Evolutionary conservation across 2,113 vertebrate genomes (phyloP).

Genomic region (Mustela nigripes): DNA sequence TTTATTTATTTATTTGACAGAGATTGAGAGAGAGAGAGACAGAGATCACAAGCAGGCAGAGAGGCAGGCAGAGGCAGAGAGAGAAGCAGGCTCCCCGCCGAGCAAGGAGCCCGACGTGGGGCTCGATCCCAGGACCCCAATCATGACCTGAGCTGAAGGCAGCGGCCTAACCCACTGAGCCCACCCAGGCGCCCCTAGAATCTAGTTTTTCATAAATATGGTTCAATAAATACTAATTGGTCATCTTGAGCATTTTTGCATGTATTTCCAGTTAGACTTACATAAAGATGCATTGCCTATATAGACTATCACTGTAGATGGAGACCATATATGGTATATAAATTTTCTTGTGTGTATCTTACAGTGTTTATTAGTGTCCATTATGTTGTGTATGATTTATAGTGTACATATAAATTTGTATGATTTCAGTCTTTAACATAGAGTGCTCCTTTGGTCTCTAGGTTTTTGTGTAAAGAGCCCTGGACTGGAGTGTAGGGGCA

Average conservation of each 20-base stretch:
- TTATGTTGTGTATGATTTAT: not conserved
- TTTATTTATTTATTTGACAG: too few relatives aligned
- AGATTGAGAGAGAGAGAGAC: too few relatives aligned
- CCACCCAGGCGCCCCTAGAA: not conserved
- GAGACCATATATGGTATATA: not conserved
- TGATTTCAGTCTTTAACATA: not conserved
- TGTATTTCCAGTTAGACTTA: constrained; percentile 33
- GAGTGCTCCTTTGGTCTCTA: not conserved
- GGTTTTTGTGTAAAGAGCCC: not conserved
- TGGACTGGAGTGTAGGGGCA: not conserved
- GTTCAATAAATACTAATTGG: not conserved
- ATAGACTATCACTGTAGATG: not conserved
- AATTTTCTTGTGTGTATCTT: not conserved
- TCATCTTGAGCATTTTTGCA: not conserved
- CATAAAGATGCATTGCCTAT: not conserved
- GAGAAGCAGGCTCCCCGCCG: too few relatives aligned
- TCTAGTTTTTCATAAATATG: not conserved
- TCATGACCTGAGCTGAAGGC: too few relatives aligned
- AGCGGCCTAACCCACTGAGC: too few relatives aligned
- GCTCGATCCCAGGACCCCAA: too few relatives aligned
- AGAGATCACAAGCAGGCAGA: too few relatives aligned
- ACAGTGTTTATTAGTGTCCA: not conserved
- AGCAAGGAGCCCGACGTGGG: too few relatives aligned
- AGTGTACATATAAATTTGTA: not conserved
- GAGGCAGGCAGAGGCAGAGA: too few relatives aligned